A percentile compares a stretch with the other conserved stretches of the same genome.
phyloP scores from a whole-genome alignment of 2,113 vertebrate species.

The Brachionichthys hirsutus region DNA sequence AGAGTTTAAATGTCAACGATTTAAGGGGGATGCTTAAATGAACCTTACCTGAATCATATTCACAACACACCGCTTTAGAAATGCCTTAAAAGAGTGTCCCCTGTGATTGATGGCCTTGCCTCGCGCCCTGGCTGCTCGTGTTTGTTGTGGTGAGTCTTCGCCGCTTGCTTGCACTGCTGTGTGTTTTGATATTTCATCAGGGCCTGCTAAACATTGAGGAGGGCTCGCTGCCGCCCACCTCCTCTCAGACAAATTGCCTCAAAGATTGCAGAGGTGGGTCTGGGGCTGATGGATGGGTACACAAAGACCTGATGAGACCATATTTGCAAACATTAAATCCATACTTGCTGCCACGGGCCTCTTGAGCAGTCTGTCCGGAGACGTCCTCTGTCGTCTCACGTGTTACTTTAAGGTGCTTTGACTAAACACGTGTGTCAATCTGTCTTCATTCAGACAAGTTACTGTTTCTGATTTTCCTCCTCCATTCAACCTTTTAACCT shows the following conservation, averaged over 20 bases:
- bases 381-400: slow-evolving; percentile 9
- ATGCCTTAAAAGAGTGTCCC: background rate
- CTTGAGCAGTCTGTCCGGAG: slow-evolving; percentile 35
- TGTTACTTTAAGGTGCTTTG: slow-evolving; percentile 37
- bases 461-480: slow-evolving; percentile 21
- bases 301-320: slow-evolving; percentile 69
- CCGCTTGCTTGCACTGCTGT: slow-evolving; percentile 45
- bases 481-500: slow-evolving; percentile 41
- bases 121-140: slow-evolving; percentile 37
- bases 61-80: slow-evolving; percentile 5
- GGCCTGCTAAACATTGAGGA: slow-evolving; percentile 73
- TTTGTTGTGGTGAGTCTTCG: slow-evolving; percentile 50
- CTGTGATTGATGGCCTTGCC: slow-evolving; percentile 37
- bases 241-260: slow-evolving; percentile 76
- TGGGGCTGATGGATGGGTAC: slow-evolving; percentile 71
- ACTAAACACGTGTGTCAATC: slow-evolving; percentile 2
- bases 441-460: slow-evolving; percentile 30
- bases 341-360: slow-evolving; percentile 57
- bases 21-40: background rate
- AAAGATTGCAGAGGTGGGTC: slow-evolving; percentile 74
- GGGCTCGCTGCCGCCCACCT: slow-evolving; percentile 73
- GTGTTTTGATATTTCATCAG: slow-evolving; percentile 73
- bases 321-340: slow-evolving; percentile 72
- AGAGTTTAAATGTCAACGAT: background rate
- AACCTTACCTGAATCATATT: background rate